phyloP scores from a whole-genome alignment of 2,888 invertebrate genomes.

The Drosophila picticornis region DNA sequence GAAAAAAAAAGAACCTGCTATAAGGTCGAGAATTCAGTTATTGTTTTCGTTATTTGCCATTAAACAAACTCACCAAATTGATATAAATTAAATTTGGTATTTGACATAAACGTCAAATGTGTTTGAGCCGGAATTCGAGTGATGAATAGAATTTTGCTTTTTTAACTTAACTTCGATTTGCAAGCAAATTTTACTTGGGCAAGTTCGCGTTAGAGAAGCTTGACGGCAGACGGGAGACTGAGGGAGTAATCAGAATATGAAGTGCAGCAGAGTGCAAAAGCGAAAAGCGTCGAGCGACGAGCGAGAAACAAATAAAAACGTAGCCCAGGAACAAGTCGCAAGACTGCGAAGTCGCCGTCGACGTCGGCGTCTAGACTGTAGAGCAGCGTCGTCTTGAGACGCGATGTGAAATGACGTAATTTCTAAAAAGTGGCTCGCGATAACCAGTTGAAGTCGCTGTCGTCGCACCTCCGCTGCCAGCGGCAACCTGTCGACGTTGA shows the following conservation, averaged over 20 bases:
- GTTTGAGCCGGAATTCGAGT: not conserved
- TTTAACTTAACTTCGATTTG: not conserved
- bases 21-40: not conserved
- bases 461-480: conserved; percentile 61
- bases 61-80: conserved; percentile 2
- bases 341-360: not conserved
- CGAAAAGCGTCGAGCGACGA: not conserved
- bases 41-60: not conserved
- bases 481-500: conserved; percentile 71
- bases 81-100: not conserved
- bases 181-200: not conserved
- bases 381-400: conserved; percentile 48
- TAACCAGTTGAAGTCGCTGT: conserved; percentile 72
- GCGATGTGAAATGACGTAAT: conserved; percentile 78
- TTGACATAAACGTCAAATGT: not conserved
- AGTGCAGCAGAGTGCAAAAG: conserved; percentile 14
- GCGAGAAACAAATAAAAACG: conserved; percentile 1
- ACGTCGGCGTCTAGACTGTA: conserved; percentile 60
- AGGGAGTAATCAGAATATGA: conserved; percentile 8
- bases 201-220: conserved; percentile 8
- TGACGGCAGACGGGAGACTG: conserved; percentile 1
- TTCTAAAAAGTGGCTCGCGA: conserved; percentile 75
- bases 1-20: not conserved
- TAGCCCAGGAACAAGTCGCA: conserved; percentile 53
- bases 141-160: not conserved